phyloP scores from a whole-genome alignment of 1,140 invertebrate species.

The Cherax quadricarinatus region DNA sequence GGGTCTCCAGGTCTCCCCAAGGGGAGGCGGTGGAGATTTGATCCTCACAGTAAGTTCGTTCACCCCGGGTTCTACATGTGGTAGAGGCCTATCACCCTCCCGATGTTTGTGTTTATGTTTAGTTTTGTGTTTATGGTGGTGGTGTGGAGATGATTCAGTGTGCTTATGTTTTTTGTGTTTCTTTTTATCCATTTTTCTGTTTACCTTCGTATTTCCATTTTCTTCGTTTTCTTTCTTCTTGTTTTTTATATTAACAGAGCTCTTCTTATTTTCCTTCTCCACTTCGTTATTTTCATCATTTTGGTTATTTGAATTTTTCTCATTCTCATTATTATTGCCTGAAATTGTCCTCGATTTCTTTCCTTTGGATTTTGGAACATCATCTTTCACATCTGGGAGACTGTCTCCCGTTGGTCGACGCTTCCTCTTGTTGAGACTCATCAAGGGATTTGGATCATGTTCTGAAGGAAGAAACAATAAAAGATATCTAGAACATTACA shows the following conservation, averaged over 20 bases:
- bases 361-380: conserved; percentile 4
- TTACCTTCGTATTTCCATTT: conserved; percentile 36
- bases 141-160: conserved; percentile 74
- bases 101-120: conserved; percentile 74
- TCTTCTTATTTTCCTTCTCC: conserved; percentile 73
- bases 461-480: conserved; percentile 77
- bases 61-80: conserved; percentile 68
- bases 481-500: neutral
- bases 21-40: conserved; percentile 62
- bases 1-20: conserved; percentile 45
- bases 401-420: conserved; percentile 80
- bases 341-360: conserved; percentile 48
- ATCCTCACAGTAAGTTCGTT: conserved; percentile 68
- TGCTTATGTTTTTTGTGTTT: conserved; percentile 67
- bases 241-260: conserved; percentile 73
- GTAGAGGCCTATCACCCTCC: conserved; percentile 33
- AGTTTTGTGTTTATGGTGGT: conserved; percentile 85
- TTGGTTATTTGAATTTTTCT: conserved; percentile 1
- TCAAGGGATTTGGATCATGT: conserved; percentile 88
- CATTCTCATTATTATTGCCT: conserved; percentile 35
- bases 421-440: conserved; percentile 84
- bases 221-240: conserved; percentile 82
- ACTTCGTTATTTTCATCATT: conserved; percentile 67
- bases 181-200: neutral
- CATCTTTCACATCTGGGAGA: conserved; percentile 42